A percentile compares a stretch with the other conserved stretches of the same genome.
These are phyloP conservation scores for Oncorhynchus clarkii DNA, from an alignment of 2,113 vertebrate species.

Conservation along the genomic window DNA sequence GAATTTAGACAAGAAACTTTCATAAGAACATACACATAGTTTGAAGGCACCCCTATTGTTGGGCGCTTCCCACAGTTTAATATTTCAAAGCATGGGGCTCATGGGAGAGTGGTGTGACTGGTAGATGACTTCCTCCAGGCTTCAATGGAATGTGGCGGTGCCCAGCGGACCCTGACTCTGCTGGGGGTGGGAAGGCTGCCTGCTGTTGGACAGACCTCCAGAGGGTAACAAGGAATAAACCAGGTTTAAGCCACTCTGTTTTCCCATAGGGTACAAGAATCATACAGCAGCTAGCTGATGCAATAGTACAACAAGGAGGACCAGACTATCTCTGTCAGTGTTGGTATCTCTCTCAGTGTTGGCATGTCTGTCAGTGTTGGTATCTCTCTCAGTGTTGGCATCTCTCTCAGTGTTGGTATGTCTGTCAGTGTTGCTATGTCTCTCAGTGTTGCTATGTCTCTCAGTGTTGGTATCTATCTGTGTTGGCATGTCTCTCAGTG, in stretches of 20 bases:
- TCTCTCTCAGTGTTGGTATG: neutral
- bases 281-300: neutral
- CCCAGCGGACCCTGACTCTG: conserved; percentile 16
- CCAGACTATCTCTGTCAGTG: too few relatives aligned
- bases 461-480: neutral
- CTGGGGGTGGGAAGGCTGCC: neutral
- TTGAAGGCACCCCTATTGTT: neutral
- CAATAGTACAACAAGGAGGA: neutral
- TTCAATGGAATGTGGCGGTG: conserved; percentile 27
- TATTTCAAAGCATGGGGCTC: conserved; percentile 41
- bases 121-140: conserved; percentile 45
- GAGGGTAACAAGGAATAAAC: neutral
- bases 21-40: conserved; percentile 30
- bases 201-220: neutral
- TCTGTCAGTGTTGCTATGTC: neutral
- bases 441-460: neutral
- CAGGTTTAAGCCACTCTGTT: neutral
- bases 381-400: neutral
- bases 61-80: neutral
- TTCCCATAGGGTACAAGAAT: neutral
- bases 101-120: conserved; percentile 28
- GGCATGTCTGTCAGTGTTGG: neutral
- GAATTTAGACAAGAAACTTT: conserved; percentile 17
- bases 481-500: neutral
- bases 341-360: neutral